Conservation (phyloP, 2,888 invertebrate genomes). For the Drosophila subquinaria region DNA sequence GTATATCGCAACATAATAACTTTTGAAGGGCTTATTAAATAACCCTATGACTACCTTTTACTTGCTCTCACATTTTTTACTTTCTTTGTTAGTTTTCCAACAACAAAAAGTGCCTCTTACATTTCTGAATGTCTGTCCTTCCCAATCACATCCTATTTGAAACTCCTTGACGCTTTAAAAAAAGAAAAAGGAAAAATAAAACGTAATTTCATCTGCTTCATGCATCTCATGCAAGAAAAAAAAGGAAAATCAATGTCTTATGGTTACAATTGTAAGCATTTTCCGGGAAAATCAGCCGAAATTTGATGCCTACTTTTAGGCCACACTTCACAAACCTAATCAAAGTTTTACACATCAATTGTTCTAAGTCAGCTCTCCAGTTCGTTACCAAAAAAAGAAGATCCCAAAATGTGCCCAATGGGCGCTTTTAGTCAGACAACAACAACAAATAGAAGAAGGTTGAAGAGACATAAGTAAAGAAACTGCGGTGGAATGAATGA, state of each 20-base stretch:
- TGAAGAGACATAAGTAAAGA: conserved; percentile 38
- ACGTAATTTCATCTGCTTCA: conserved; percentile 21
- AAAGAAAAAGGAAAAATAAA: not conserved
- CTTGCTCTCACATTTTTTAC: not conserved
- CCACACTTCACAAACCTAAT: conserved; percentile 65
- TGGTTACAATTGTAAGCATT: conserved; percentile 35
- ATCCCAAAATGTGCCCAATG: conserved; percentile 22
- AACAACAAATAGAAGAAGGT: conserved; percentile 3
- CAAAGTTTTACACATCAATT: conserved; percentile 76
- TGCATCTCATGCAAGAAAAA: conserved; percentile 8
- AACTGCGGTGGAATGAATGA: conserved; percentile 61
- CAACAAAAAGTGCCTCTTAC: not conserved
- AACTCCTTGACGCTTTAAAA: not conserved
- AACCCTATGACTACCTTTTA: not conserved
- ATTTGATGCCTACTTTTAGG: conserved; percentile 37
- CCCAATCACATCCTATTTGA: conserved; percentile 5
- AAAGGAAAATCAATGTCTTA: conserved; percentile 33
- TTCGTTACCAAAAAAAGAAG: conserved; percentile 17
- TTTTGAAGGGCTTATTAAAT: not conserved
- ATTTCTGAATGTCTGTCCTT: conserved; percentile 7
- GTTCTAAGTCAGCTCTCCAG: conserved; percentile 51
- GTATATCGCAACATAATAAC: not conserved
- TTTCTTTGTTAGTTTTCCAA: not conserved
- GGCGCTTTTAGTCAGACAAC: conserved; percentile 28
- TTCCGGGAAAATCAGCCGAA: conserved; percentile 8